Conservation (phyloP, 2,888 invertebrate genomes). For the Criorhina ranunculi region DNA sequence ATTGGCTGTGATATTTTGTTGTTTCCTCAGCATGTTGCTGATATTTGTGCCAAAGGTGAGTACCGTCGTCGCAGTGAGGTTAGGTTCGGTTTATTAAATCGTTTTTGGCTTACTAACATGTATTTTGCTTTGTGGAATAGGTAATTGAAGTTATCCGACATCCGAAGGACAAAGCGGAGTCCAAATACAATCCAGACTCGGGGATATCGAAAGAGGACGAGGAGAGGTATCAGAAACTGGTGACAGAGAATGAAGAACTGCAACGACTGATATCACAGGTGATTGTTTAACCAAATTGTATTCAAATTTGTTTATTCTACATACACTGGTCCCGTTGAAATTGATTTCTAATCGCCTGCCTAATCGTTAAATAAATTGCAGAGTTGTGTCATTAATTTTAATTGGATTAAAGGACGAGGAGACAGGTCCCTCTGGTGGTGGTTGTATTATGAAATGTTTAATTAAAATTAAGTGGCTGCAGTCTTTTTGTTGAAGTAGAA, state of each 20-base stretch:
- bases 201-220: constrained; percentile 96
- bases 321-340: background rate
- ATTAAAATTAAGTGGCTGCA: background rate
- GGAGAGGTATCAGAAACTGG: constrained; percentile 95
- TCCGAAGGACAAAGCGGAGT: constrained; percentile 94
- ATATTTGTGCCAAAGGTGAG: constrained; percentile 98
- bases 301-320: too few relatives aligned
- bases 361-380: constrained; percentile 5
- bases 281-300: constrained; percentile 77
- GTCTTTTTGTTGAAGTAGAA: too few relatives aligned
- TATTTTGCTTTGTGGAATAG: constrained; percentile 83
- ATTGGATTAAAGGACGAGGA: constrained; percentile 1
- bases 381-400: constrained; percentile 23
- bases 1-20: constrained; percentile 98
- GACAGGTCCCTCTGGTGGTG: background rate
- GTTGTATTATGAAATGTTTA: background rate
- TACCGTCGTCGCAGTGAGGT: background rate
- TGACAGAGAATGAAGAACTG: constrained; percentile 97
- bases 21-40: constrained; percentile 98
- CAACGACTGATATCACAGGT: constrained; percentile 98
- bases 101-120: constrained; percentile 21
- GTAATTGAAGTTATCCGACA: constrained; percentile 96
- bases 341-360: constrained; percentile 33
- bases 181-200: constrained; percentile 93
- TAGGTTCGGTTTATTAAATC: background rate